Evolutionary conservation across 2,888 invertebrate genomes (phyloP).

Genomic region (Diaperis boleti): DNA sequence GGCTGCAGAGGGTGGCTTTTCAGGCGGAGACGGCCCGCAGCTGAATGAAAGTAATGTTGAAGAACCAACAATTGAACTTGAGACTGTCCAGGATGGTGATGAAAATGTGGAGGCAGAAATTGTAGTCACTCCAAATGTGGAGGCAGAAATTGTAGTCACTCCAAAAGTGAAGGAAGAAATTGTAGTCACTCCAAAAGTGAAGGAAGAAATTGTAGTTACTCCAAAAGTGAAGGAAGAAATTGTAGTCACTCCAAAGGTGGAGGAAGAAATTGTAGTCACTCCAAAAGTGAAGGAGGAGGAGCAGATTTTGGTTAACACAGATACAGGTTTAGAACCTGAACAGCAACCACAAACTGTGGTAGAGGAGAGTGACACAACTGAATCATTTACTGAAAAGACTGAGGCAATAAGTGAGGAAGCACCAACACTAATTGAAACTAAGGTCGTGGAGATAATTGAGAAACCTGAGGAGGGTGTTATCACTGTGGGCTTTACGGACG

Average conservation of each 20-base stretch:
- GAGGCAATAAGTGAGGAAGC: background rate
- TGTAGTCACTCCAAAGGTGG: background rate
- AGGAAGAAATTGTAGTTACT: background rate
- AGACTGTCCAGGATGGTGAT: background rate
- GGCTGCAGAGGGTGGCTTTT: slow-evolving; percentile 19
- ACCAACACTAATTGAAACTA: background rate
- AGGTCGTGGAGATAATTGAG: slow-evolving; percentile 33
- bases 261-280: background rate
- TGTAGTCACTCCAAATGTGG: background rate
- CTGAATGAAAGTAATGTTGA: background rate
- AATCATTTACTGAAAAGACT: background rate
- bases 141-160: background rate
- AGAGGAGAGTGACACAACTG: slow-evolving; percentile 16
- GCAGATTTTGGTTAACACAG: background rate
- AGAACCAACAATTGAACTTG: background rate
- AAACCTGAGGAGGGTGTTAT: slow-evolving; percentile 20
- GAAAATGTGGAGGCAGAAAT: background rate
- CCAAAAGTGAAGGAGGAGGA: slow-evolving; percentile 2
- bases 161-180: background rate
- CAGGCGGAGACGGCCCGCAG: slow-evolving; percentile 5
- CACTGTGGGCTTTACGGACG: slow-evolving; percentile 57
- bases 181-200: background rate
- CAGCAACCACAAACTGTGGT: slow-evolving; percentile 18
- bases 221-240: background rate
- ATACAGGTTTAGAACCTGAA: slow-evolving; percentile 3